Evolutionary conservation across 2,113 vertebrate species (phyloP).

Genomic region (Sceloporus undulatus): DNA sequence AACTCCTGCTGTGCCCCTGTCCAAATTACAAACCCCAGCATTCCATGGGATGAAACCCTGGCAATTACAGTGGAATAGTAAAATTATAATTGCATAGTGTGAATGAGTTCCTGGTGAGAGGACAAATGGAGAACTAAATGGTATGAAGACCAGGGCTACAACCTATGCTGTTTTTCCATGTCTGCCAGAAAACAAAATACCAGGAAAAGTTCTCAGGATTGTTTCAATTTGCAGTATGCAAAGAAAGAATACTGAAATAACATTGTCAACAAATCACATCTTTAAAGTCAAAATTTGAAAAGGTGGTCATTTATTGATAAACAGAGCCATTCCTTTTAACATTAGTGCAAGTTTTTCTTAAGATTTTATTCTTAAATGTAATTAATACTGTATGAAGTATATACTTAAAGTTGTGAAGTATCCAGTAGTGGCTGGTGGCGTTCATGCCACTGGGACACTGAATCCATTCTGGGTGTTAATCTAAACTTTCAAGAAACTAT

Average conservation of each 20-base stretch:
- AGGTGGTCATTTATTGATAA: not conserved
- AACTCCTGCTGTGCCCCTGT: too few species aligned
- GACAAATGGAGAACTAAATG: not conserved
- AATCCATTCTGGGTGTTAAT: too few species aligned
- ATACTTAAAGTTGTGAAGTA: slow-evolving; percentile 3
- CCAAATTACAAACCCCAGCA: too few species aligned
- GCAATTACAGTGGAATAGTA: too few species aligned
- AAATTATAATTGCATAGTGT: too few species aligned
- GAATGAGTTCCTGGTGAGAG: not conserved
- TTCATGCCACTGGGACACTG: too few species aligned
- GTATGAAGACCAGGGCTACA: not conserved
- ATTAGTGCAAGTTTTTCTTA: not conserved
- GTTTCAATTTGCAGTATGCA: not conserved
- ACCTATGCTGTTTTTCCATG: slow-evolving; percentile 1
- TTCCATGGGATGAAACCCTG: too few species aligned
- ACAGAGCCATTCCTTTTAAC: not conserved
- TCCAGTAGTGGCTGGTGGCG: not conserved
- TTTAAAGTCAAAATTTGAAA: not conserved
- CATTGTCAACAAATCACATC: not conserved
- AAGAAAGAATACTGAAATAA: not conserved
- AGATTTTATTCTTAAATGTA: not conserved
- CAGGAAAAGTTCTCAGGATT: not conserved
- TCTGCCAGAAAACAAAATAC: not conserved
- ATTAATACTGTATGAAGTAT: not conserved
- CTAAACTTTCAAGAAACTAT: too few species aligned